phyloP scores from a whole-genome alignment of 2,113 vertebrate genomes.

The Eolophus roseicapilla region DNA sequence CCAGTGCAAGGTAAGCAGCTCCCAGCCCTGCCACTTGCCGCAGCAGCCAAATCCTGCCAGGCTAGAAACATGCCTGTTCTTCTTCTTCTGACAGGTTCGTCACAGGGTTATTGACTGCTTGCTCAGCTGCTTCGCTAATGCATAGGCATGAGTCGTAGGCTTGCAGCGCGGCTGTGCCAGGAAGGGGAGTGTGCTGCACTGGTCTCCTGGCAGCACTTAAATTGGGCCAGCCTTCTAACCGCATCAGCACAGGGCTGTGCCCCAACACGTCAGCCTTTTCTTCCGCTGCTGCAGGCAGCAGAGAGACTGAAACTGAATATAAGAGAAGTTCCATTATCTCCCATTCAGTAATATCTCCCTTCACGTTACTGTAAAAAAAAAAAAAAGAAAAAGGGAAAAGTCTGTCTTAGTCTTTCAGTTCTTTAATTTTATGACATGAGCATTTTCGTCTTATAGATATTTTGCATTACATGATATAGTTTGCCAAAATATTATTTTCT shows the following conservation, averaged over 20 bases:
- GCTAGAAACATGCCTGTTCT: neutral
- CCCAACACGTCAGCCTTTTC: rapidly evolving
- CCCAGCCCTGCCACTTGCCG: neutral
- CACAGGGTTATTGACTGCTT: neutral
- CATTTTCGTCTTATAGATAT: neutral
- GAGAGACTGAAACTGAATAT: neutral
- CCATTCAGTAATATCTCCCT: neutral
- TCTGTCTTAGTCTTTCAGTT: neutral
- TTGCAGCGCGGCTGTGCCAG: neutral
- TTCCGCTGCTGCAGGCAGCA: neutral
- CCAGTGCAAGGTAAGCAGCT: neutral
- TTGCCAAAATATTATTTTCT: neutral
- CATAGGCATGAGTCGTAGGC: neutral
- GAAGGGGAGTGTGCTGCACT: rapidly evolving
- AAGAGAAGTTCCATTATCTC: neutral
- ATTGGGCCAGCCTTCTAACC: neutral
- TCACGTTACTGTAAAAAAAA: rapidly evolving
- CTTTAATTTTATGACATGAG: neutral
- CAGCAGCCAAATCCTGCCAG: neutral
- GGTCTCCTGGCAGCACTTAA: rapidly evolving
- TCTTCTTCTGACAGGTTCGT: neutral
- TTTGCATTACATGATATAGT: neutral
- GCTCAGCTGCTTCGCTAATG: neutral
- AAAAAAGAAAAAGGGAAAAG: neutral
- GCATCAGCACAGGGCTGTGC: neutral